Evolutionary conservation across 2,888 invertebrate species (phyloP), one percentile per base, ranked within the genome.

Genomic region (Vannuccia rotundouncinata): DNA sequence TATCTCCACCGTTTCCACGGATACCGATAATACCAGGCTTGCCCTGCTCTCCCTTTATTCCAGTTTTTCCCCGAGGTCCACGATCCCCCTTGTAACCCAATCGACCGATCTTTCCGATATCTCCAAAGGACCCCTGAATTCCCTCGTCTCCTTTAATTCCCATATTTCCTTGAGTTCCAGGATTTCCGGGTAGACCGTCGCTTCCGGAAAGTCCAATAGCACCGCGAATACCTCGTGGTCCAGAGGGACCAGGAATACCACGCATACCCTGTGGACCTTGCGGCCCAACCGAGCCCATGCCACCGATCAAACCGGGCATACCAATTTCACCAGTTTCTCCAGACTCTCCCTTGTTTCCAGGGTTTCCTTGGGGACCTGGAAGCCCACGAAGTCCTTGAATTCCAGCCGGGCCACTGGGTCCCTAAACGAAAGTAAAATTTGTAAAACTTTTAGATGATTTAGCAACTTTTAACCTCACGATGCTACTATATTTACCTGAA

Each of bases 1-100:
- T 80, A 22, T 22, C 45, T 27, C 80, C 80, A 5, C 22, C n/a
- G 10, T 79, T 59, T 27, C 81, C 81, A 2, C 80, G 66, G 0
- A 29, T 13, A 28, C 81, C 81, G 0, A 88, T 87, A 66, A 84
- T 59, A 77, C 85, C 85, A 31, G 27, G n/a, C 5, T 22, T 17
- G 22, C 81, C 81, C 22, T 73, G 31, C 28, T 74, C 31, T 10
- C 81, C 81, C 74, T 81, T 81, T 10, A 28, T 0, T 2, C 81
- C 81, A n/a, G 74, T 1, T 2, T 17, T 60, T 17, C 81, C 79
- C 2, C 79, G n/a, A 27, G 30, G 31, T 2, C 81, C 81, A 10
- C 31, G 27, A 73, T 81, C 74, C 25, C 81, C 81, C 29, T 81
- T 81, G 73, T 73, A 80, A n/a, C 81, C 84, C 13, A 59, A 73